These are phyloP conservation scores for Mormyrus iriodes DNA, from an alignment of 2,113 vertebrate species.

Conservation along the genomic window DNA sequence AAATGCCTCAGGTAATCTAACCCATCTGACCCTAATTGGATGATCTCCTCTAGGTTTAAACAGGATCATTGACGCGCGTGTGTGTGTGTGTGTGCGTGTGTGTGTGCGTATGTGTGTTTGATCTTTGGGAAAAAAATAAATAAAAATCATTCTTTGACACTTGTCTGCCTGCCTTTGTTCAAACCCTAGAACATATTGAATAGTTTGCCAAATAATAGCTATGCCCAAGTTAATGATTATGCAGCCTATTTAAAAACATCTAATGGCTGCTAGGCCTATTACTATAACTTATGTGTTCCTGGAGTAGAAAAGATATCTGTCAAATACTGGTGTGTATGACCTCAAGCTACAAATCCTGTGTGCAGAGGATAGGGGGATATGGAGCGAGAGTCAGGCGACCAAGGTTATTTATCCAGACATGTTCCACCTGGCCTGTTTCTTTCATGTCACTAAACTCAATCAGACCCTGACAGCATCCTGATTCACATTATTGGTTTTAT, in stretches of 20 bases:
- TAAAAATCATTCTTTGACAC: background rate
- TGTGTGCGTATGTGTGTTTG: background rate
- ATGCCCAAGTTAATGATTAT: background rate
- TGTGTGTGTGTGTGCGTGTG: background rate
- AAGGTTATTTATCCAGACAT: background rate
- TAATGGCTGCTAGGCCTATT: background rate
- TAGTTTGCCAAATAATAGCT: background rate
- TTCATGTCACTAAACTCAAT: background rate
- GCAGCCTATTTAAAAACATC: background rate
- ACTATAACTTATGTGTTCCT: background rate
- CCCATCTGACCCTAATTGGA: background rate
- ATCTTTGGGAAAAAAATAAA: background rate
- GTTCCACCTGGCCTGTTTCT: background rate
- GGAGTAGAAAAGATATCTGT: background rate
- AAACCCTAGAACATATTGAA: background rate
- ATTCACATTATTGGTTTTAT: background rate
- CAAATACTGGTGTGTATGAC: background rate
- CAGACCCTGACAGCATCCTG: background rate
- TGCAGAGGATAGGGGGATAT: background rate
- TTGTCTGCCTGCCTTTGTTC: background rate
- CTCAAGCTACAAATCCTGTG: background rate
- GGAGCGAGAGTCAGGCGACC: background rate
- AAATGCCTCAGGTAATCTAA: constrained; percentile 4
- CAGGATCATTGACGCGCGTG: background rate
- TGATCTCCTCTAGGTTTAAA: background rate